A percentile compares a stretch with the other conserved stretches of the same genome.
Conservation (phyloP, 2,797 vertebrate genomes). For the Pangasius sanitwongsei region DNA sequence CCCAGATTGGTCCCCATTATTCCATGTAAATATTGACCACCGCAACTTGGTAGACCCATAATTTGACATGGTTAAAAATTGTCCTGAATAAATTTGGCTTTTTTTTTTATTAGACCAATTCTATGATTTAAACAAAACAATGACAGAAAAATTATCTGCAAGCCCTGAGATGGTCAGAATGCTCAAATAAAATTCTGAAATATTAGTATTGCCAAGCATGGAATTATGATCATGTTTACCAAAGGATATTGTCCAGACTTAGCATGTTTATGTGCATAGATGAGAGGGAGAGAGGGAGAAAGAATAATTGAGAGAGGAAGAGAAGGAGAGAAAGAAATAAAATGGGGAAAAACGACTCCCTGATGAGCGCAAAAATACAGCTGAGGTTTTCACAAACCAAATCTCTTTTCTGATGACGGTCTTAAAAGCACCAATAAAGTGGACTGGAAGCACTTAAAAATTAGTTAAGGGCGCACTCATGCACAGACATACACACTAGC, state of each 20-base stretch:
- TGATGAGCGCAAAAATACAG: slow-evolving; percentile 61
- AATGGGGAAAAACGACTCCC: slow-evolving; percentile 49
- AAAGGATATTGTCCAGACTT: neutral
- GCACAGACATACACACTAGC: slow-evolving; percentile 59
- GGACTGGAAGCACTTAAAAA: slow-evolving; percentile 77
- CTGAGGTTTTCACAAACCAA: slow-evolving; percentile 58
- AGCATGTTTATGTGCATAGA: slow-evolving; percentile 4
- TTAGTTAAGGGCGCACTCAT: slow-evolving; percentile 70
- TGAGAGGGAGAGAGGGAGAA: neutral
- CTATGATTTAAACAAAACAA: neutral
- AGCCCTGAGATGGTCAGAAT: neutral
- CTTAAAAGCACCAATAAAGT: slow-evolving; percentile 76
- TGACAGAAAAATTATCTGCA: neutral
- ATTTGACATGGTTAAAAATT: neutral
- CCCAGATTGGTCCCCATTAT: neutral
- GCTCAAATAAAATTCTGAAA: neutral
- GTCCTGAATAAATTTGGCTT: neutral
- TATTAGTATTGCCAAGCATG: neutral
- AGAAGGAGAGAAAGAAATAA: slow-evolving; percentile 35
- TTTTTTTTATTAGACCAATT: neutral
- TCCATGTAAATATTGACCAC: neutral
- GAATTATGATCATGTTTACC: neutral
- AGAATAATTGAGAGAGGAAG: neutral
- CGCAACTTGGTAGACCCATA: neutral
- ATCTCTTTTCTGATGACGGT: slow-evolving; percentile 60